Base-by-base conservation (phyloP, 1,140 invertebrate species). In the Melipona quadrifasciata region DNA sequence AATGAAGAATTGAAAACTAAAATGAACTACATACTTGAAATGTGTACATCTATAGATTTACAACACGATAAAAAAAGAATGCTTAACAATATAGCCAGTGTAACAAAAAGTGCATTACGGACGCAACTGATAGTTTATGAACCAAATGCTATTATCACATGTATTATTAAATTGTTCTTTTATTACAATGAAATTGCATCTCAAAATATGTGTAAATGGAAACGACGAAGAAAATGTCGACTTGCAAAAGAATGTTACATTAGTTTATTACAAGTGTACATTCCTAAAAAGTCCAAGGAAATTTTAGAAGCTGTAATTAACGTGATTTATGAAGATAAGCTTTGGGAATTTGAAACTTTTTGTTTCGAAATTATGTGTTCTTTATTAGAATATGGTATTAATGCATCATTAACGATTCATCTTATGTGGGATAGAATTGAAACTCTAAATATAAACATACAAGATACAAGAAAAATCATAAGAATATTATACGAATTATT, bases 401-500 rank as follows among this genome's bases (percentile, higher is more conserved):
- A 65, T 21, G 91, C 89, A 27, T 55, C 74, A 17, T 27, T 90
- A n/a, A 86, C 93, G 65, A 80, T 85, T 12, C 61, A 90, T 21
- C 64, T 82, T 51, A 77, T 95, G 27, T 92, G 87, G 67, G 79
- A 93, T 4, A 91, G 90, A 74, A 78, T 93, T 17, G 91, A 93
- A 68, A 57, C 24, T 1, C 77, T 81, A 17, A 61, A 85, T 64
- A 80, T 86, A 24, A 51, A 80, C 17, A 6, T 86, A 5, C 51
- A 89, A 6, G 86, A 90, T 14, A 78, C 83, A 21, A 86, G 87
- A 71, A 75, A 65, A 16, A 88, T 94, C 11, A 58, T 95, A 31
- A 91, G 94, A 88, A 93, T 96, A 16, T 85, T 96, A 2, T 95
- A 95, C 47, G 94, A 95, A 77, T 88, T 95, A 0, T 86, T 96